Conservation (phyloP, 2,797 vertebrate genomes). For the Poecilia gillii region DNA sequence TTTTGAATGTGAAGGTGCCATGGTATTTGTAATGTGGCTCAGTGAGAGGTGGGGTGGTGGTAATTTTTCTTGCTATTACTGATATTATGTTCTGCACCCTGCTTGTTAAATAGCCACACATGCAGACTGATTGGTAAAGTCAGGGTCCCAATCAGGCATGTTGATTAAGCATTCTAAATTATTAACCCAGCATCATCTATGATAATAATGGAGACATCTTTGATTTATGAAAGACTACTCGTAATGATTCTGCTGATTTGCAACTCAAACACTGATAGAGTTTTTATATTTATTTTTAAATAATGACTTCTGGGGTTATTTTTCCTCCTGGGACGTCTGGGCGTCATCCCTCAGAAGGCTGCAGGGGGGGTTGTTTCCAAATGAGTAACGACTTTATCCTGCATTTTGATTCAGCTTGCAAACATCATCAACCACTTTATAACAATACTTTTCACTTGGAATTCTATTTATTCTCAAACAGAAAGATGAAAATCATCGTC, state of each 20-base stretch:
- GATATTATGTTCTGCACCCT: background rate
- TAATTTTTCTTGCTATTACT: background rate
- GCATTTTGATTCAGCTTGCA: background rate
- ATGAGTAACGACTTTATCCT: background rate
- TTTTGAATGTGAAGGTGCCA: background rate
- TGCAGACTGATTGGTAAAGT: conserved; percentile 12
- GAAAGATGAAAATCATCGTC: background rate
- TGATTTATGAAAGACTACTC: background rate
- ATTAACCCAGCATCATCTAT: conserved; percentile 1
- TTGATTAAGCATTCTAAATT: conserved; percentile 16
- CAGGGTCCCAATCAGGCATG: conserved; percentile 17
- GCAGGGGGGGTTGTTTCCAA: background rate
- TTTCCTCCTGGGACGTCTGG: background rate
- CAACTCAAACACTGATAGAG: background rate
- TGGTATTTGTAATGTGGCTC: background rate
- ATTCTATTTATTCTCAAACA: background rate
- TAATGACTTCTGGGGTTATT: background rate
- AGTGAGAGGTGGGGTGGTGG: background rate
- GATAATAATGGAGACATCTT: conserved; percentile 8
- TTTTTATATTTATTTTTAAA: background rate
- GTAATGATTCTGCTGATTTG: background rate
- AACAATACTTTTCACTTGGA: background rate
- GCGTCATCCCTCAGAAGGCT: background rate
- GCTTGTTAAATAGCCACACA: conserved; percentile 1
- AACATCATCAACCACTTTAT: background rate